Conservation (phyloP, 2,797 vertebrate genomes). For the Oreochromis mossambicus region DNA sequence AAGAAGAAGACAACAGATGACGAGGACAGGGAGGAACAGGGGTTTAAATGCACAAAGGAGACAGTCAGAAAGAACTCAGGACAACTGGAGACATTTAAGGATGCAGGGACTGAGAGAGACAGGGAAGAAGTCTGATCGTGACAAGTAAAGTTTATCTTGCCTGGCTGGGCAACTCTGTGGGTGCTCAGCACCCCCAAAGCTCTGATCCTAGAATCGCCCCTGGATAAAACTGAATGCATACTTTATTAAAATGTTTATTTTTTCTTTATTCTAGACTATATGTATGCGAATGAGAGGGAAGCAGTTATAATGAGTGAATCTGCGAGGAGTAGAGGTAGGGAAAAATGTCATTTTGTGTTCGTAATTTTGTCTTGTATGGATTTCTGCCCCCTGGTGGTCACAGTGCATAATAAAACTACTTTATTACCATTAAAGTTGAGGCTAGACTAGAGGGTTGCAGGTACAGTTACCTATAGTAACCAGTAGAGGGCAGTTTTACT, state of each 20-base stretch:
- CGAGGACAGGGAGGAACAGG: too few relatives aligned
- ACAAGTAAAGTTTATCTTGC: too few relatives aligned
- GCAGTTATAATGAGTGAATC: neutral
- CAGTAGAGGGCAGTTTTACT: neutral
- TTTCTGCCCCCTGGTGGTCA: neutral
- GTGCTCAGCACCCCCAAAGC: too few relatives aligned
- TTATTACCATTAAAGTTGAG: neutral
- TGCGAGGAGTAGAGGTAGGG: neutral
- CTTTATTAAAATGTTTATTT: neutral
- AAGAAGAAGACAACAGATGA: too few relatives aligned
- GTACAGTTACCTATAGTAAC: neutral
- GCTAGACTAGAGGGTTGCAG: neutral
- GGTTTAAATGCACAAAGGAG: too few relatives aligned
- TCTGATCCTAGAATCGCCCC: too few relatives aligned
- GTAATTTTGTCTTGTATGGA: neutral
- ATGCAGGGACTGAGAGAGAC: too few relatives aligned
- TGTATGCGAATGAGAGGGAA: neutral
- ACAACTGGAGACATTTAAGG: too few relatives aligned
- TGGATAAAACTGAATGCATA: neutral
- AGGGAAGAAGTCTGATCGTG: too few relatives aligned
- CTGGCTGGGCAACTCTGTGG: too few relatives aligned
- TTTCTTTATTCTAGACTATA: neutral
- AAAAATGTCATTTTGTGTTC: neutral
- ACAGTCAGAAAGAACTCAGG: too few relatives aligned
- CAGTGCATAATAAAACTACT: neutral